Conservation (phyloP, 1,140 invertebrate species). For the Bursaphelenchus mucronatus region DNA sequence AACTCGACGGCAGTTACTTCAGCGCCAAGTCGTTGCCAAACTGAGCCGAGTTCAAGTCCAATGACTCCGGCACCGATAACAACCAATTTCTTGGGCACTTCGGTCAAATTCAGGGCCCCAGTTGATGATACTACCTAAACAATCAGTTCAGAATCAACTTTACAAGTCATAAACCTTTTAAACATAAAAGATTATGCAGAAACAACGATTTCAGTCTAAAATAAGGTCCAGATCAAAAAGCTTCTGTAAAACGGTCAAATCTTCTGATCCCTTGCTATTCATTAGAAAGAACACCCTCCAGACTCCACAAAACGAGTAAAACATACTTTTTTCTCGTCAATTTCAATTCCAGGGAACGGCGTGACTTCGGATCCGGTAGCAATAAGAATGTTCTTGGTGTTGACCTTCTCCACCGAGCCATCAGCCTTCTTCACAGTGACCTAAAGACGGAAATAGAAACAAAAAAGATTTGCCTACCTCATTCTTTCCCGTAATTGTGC, state of each 20-base stretch:
- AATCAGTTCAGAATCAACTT: constrained; percentile 36
- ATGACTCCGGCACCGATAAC: constrained; percentile 98
- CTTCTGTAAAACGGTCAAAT: too few species aligned
- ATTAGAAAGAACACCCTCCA: too few species aligned
- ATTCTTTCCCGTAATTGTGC: constrained; percentile 86
- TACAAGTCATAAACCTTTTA: constrained; percentile 5
- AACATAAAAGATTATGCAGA: constrained; percentile 8
- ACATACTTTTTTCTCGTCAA: constrained; percentile 53
- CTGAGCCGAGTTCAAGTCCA: constrained; percentile 91
- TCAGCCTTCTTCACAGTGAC: constrained; percentile 56
- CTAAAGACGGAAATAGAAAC: constrained; percentile 30
- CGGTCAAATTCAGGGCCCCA: constrained; percentile 80
- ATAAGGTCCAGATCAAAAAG: too few species aligned
- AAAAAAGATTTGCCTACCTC: constrained; percentile 73
- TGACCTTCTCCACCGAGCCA: constrained; percentile 69
- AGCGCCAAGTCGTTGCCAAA: constrained; percentile 83
- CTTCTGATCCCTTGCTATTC: too few species aligned
- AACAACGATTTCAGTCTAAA: too few species aligned
- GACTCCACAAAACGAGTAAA: constrained; percentile 11
- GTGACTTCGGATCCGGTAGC: constrained; percentile 97
- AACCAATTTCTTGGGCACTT: constrained; percentile 87
- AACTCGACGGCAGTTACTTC: constrained; percentile 94
- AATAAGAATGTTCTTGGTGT: constrained; percentile 94
- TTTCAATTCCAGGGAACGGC: constrained; percentile 86
- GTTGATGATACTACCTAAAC: constrained; percentile 93